Evolutionary conservation across 1,140 invertebrate species (phyloP), one percentile per base, ranked within the genome.

Genomic region (Lepidurus arcticus): DNA sequence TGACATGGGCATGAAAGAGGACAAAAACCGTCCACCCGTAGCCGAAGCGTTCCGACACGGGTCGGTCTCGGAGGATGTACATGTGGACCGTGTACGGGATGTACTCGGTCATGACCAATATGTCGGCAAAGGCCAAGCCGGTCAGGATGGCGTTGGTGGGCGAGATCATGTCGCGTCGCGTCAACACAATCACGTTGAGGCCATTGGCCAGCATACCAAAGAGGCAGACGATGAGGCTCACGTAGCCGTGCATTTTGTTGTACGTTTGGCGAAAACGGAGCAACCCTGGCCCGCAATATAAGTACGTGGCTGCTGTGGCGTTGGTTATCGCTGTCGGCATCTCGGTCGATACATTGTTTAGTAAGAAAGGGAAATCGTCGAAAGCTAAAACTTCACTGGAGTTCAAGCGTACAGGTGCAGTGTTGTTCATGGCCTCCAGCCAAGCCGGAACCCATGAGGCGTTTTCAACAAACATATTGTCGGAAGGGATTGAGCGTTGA

Each of bases 191-290:
- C 47, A 98, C 92, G 83, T 96, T 98, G 45, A 97, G 85, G 13
- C 93, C 86, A 83, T 98, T 98, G n/a, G 94, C 92, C 76, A 96
- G 86, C 53, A 92, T 92, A 26, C 96, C 95, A 81, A 97, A 93
- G 34, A 93, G 84, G 84, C 95, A 97, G 3, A 98, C 91, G 1
- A 88, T 82, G 2, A 93, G 84, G 21, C 90, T 88, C 21, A 91
- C 82, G 84, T 92, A 92, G 1, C 91, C 90, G 84, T 94, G 91
- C 74, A 88, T 79, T n/a, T 79, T 76, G 1, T 73, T 78, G 43
- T 79, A 79, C 5, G 75, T 44, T 44, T 73, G 26, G 8, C 76
- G 74, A 75, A 79, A 79, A 5, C 44, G 42, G 21, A 43, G 44
- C 78, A 79, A 34, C n/a, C 75, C 78, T n/a, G 42, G 47, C 11